phyloP scores from a whole-genome alignment of 2,797 vertebrate genomes.

The Hypotaenidia okinawae region DNA sequence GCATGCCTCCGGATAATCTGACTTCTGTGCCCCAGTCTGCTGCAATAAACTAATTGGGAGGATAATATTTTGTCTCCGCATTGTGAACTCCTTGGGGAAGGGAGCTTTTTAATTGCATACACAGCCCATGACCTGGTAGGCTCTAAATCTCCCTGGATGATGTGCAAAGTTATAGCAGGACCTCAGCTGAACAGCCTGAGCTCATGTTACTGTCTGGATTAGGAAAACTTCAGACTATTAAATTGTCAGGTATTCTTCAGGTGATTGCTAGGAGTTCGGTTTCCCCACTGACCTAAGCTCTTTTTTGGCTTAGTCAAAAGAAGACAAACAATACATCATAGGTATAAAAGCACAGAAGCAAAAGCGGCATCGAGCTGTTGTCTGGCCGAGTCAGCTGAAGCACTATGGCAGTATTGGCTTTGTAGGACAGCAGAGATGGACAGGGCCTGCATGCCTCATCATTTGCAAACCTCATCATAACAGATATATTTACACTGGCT shows the following conservation, averaged over 20 bases:
- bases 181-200: slow-evolving; percentile 24
- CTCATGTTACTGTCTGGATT: slow-evolving; percentile 63
- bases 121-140: slow-evolving; percentile 40
- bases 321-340: neutral
- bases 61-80: slow-evolving; percentile 30
- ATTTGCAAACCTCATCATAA: slow-evolving; percentile 16
- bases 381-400: slow-evolving; percentile 15
- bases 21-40: slow-evolving; percentile 47
- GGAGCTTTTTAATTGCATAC: slow-evolving; percentile 24
- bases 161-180: slow-evolving; percentile 24
- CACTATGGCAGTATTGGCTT: neutral
- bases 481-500: slow-evolving; percentile 18
- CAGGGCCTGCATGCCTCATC: neutral
- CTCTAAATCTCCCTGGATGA: slow-evolving; percentile 55
- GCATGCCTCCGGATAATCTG: neutral
- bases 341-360: neutral
- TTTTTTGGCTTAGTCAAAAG: slow-evolving; percentile 4
- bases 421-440: neutral
- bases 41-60: slow-evolving; percentile 58
- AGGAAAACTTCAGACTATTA: slow-evolving; percentile 50
- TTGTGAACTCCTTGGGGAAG: slow-evolving; percentile 25
- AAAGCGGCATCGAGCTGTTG: neutral
- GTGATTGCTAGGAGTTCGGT: slow-evolving; percentile 33
- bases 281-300: slow-evolving; percentile 25
- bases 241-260: neutral